A percentile compares a stretch with the other conserved stretches of the same genome.
These are phyloP conservation scores for Andrena dorsata DNA, from an alignment of 2,888 invertebrate species.

Conservation along the genomic window DNA sequence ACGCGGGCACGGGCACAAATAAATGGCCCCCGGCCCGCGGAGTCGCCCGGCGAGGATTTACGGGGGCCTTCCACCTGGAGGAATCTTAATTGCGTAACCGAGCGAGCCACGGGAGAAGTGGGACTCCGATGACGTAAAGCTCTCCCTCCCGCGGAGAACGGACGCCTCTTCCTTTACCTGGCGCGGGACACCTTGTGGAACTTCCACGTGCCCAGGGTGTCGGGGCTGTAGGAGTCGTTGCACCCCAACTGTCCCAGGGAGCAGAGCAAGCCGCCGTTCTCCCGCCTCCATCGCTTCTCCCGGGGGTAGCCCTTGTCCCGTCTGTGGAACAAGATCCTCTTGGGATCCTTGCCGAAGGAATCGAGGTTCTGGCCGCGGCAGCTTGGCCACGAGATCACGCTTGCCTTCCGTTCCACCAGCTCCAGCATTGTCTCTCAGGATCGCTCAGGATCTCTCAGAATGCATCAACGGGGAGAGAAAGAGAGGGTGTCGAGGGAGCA, in stretches of 20 bases:
- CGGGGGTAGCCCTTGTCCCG: constrained; percentile 50
- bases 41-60: neutral
- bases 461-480: neutral
- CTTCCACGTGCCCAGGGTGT: constrained; percentile 82
- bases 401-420: constrained; percentile 77
- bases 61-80: neutral
- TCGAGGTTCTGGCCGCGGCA: constrained; percentile 69
- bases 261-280: constrained; percentile 79
- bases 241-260: constrained; percentile 79
- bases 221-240: constrained; percentile 79
- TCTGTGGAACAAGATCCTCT: constrained; percentile 63
- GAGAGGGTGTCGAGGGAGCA: neutral
- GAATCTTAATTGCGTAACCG: constrained; percentile 29
- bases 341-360: constrained; percentile 60
- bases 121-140: constrained; percentile 10
- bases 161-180: constrained; percentile 73
- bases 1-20: constrained; percentile 12
- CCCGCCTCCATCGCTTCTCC: constrained; percentile 77
- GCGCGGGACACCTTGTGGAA: constrained; percentile 78
- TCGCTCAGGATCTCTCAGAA: neutral
- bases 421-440: constrained; percentile 74
- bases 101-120: neutral
- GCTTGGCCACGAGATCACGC: constrained; percentile 79
- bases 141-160: too few species aligned
- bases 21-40: neutral